These are phyloP conservation scores for Drymonia ruficornis DNA, from an alignment of 2,888 invertebrate genomes.

Conservation along the genomic window DNA sequence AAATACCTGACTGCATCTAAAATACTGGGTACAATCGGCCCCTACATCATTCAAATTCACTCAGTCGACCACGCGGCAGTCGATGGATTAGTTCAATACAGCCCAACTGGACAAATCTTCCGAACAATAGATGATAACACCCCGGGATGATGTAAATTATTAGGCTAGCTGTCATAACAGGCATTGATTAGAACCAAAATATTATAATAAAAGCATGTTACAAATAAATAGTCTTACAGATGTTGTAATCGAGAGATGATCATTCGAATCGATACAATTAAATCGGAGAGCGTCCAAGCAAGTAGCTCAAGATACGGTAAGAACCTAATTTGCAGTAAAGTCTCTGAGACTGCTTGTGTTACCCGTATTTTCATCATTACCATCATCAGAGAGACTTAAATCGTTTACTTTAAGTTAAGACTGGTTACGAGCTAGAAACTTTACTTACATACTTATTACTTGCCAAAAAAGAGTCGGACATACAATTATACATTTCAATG, in stretches of 20 bases:
- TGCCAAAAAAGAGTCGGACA: no score
- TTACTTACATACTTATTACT: no score
- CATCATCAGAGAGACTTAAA: no score
- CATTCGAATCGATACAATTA: neutral
- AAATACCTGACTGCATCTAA: neutral
- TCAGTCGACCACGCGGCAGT: conserved; percentile 18
- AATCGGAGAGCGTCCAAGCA: no score
- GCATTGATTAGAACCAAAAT: conserved; percentile 68
- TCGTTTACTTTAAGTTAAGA: no score
- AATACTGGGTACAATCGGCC: conserved; percentile 16
- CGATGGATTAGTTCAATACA: conserved; percentile 46
- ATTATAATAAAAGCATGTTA: conserved; percentile 22
- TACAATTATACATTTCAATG: no score
- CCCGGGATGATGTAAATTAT: conserved; percentile 65
- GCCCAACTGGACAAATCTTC: conserved; percentile 42
- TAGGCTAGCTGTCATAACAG: conserved; percentile 64
- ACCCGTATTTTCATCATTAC: no score
- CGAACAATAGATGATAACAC: conserved; percentile 69
- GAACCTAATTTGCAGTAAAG: no score
- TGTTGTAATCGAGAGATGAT: neutral
- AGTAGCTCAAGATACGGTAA: no score
- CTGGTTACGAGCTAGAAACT: no score
- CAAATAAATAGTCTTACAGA: neutral
- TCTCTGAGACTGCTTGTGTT: no score
- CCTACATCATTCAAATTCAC: neutral